phyloP scores from a whole-genome alignment of 2,888 invertebrate species.

The Limnephilus lunatus region DNA sequence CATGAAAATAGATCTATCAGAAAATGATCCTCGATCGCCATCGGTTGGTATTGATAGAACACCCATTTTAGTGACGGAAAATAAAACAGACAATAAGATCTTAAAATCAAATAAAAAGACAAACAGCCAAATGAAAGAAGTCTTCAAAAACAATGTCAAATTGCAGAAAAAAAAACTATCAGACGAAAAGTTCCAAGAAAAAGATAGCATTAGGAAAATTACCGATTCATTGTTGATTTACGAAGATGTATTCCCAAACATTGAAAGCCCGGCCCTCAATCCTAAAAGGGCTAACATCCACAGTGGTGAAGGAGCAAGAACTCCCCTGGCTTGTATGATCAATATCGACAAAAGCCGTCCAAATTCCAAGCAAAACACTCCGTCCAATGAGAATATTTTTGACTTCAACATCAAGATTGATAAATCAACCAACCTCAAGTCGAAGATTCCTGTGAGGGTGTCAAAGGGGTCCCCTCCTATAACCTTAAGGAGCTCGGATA shows the following conservation, averaged over 20 bases:
- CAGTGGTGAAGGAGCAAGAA: conserved; percentile 72
- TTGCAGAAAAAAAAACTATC: conserved; percentile 72
- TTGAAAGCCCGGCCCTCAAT: conserved; percentile 70
- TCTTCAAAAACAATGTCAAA: conserved; percentile 76
- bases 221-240: conserved; percentile 78
- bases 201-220: conserved; percentile 70
- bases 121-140: conserved; percentile 70
- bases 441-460: conserved; percentile 63
- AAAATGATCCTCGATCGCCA: conserved; percentile 75
- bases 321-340: conserved; percentile 76
- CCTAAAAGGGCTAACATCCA: conserved; percentile 70
- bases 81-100: conserved; percentile 33
- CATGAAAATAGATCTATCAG: conserved; percentile 60
- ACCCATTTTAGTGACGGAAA: conserved; percentile 72
- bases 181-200: conserved; percentile 68
- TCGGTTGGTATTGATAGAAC: conserved; percentile 75
- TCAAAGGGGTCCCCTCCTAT: conserved; percentile 42
- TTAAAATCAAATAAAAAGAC: conserved; percentile 69
- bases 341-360: conserved; percentile 72
- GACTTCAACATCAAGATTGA: conserved; percentile 68
- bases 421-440: conserved; percentile 68
- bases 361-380: conserved; percentile 75
- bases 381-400: conserved; percentile 62
- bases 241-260: conserved; percentile 74
- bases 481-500: conserved; percentile 14